A percentile compares a stretch with the other conserved stretches of the same genome.
phyloP scores from a whole-genome alignment of 2,113 vertebrate genomes.

The Oreochromis niloticus region DNA sequence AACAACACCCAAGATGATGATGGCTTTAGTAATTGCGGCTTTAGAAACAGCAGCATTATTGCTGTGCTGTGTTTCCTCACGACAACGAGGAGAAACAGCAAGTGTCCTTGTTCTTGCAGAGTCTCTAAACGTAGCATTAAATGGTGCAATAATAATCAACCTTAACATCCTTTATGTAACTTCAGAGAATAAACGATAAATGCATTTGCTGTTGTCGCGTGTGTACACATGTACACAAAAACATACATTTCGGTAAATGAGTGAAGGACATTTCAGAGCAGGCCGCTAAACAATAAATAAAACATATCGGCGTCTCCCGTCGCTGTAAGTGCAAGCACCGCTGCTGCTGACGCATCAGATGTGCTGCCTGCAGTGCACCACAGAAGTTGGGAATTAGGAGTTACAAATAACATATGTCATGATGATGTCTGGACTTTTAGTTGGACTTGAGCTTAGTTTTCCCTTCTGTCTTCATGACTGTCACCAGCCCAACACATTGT shows the following conservation, averaged over 20 bases:
- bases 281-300: slow-evolving; percentile 14
- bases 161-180: background rate
- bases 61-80: background rate
- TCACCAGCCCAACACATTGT: background rate
- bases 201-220: background rate
- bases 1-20: background rate
- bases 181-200: background rate
- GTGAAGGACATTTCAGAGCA: background rate
- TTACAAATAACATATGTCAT: background rate
- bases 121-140: background rate
- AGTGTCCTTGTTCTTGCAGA: background rate
- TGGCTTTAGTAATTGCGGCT: background rate
- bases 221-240: background rate
- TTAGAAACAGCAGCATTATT: background rate
- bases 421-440: background rate
- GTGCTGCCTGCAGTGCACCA: slow-evolving; percentile 12
- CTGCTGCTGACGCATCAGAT: slow-evolving; percentile 30
- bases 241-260: background rate
- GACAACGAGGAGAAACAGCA: background rate
- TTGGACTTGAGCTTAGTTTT: background rate
- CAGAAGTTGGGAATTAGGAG: slow-evolving; percentile 14
- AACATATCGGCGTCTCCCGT: slow-evolving; percentile 14
- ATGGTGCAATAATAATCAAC: background rate
- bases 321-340: background rate
- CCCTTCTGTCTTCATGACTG: background rate